Conservation (phyloP, 2,113 vertebrate genomes). For the Marcusenius ussheri region DNA sequence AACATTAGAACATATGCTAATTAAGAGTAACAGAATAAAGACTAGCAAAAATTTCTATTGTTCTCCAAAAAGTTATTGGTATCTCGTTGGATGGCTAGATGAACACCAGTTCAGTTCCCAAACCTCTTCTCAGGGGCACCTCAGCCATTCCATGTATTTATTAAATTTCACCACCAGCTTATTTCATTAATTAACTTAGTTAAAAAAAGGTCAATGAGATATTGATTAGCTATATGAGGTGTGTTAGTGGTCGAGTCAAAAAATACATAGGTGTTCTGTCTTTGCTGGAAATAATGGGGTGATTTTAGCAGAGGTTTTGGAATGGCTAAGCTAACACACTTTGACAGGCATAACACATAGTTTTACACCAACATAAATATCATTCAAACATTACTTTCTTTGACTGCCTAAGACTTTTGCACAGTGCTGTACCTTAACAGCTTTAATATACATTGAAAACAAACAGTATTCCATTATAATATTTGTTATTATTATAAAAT, state of each 20-base stretch:
- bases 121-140: not conserved
- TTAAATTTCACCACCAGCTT: not conserved
- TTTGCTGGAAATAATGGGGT: not conserved
- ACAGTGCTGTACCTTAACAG: not conserved
- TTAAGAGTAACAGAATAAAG: not conserved
- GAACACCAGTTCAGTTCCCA: not conserved
- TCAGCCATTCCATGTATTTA: not conserved
- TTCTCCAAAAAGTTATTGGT: not conserved
- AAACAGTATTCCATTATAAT: not conserved
- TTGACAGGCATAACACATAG: not conserved
- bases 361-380: not conserved
- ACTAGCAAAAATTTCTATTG: not conserved
- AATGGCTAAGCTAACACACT: not conserved
- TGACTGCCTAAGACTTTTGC: not conserved
- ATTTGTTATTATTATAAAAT: not conserved
- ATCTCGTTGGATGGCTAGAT: not conserved
- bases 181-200: not conserved
- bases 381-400: not conserved
- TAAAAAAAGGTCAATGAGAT: not conserved
- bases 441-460: not conserved
- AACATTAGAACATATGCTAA: not conserved
- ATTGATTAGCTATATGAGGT: not conserved
- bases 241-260: not conserved
- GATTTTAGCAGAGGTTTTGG: not conserved
- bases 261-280: not conserved